Evolutionary conservation across 1,140 invertebrate genomes (phyloP), one percentile per base, ranked within the genome.

Genomic region (Pseudomyrmex sp.): DNA sequence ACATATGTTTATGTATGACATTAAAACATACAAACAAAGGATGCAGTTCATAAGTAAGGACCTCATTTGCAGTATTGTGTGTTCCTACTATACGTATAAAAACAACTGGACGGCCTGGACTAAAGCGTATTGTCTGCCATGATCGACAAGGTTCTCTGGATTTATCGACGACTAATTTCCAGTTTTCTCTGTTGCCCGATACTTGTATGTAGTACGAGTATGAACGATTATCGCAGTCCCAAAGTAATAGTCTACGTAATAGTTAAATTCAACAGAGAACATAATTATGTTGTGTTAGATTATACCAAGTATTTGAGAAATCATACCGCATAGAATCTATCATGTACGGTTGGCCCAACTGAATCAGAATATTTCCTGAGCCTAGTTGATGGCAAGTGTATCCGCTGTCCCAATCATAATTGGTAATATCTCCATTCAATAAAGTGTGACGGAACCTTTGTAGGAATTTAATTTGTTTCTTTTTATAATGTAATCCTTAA

Each of bases 351-450:
- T 99, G 99, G 20, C 98, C 98, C 82, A 99, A 95, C 95, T 99
- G 98, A 76, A 99, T 97, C 84, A 98, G 96, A 91, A 99, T 99
- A 84, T 97, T 96, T 48, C 99, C 99, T 90, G 97, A 98, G 85
- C 99, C 98, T 56, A 99, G 95, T 95, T 99, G 99, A 95, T 99
- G 99, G 94, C 99, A 99, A 2, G 99, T 99, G 94, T 99, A 99
- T 65, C 99, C 98, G 84, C 97, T 98, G 93, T 99, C 99, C 99
- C 99, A 99, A 95, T 99, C 98, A 94, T 99, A 99, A 93, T 98
- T 97, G 86, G 97, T 96, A 46, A 96, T 98, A 91, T 99, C 98
- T 2, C 98, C 99, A 96, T 99, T 99, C 75, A 99, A 96, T 9
- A 99, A 95, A n/a, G 98, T 97, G 95, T 99, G 99, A 69, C 98